A percentile compares a stretch with the other conserved stretches of the same genome.
Conservation (phyloP, 2,888 invertebrate genomes). For the Athalia rosae region DNA sequence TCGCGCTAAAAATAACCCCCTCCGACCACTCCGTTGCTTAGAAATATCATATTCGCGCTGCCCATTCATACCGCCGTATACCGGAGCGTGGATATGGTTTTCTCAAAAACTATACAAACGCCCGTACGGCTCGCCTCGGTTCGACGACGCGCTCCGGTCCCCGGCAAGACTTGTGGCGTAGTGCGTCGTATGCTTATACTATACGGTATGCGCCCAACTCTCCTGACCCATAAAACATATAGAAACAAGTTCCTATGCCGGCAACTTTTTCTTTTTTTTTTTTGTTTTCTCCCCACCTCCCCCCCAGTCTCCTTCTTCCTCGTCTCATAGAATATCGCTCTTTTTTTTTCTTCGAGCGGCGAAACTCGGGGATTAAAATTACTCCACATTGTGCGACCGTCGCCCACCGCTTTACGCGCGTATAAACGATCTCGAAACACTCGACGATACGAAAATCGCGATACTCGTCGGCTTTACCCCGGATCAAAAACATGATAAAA, state of each 20-base stretch:
- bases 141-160: not conserved
- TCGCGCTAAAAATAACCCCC: constrained; percentile 15
- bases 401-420: too few species aligned
- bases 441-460: not conserved
- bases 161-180: constrained; percentile 1
- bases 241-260: constrained; percentile 65
- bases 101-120: constrained; percentile 7
- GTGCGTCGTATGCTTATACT: too few species aligned
- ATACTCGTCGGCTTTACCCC: not conserved
- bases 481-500: too few species aligned
- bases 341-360: not conserved
- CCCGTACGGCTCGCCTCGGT: not conserved
- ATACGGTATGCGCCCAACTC: constrained; percentile 43
- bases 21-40: not conserved
- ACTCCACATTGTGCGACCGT: not conserved
- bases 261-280: not conserved
- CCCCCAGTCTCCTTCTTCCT: not conserved
- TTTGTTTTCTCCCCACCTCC: too few species aligned
- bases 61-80: constrained; percentile 32
- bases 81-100: constrained; percentile 11
- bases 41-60: not conserved
- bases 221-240: constrained; percentile 65
- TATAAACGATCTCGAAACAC: not conserved
- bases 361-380: constrained; percentile 19
- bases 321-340: not conserved